Evolutionary conservation across 30 jellyfish, hydroid and myxozoan genomes (phyloP).

Genomic region (Aurelia aurita complex sp. Pacific): DNA sequence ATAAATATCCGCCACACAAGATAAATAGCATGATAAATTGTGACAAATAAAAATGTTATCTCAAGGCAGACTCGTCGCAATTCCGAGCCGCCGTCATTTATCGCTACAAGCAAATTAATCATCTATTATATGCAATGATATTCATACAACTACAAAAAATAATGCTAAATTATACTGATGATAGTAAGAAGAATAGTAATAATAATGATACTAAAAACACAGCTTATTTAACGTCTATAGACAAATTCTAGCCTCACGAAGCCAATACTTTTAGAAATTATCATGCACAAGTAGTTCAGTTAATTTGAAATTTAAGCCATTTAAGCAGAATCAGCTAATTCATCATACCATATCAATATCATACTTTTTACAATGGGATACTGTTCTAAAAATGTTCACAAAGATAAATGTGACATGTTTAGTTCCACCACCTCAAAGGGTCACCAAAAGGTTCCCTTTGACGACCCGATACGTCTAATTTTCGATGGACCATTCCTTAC

Average conservation of each 20-base stretch:
- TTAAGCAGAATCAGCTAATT: slow-evolving; percentile 31
- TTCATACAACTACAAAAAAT: slow-evolving; percentile 65
- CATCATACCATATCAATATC: not conserved
- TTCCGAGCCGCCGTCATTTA: slow-evolving; percentile 32
- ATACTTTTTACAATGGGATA: not conserved
- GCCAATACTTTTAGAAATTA: slow-evolving; percentile 28
- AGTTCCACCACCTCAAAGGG: too few relatives aligned
- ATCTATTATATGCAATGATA: slow-evolving; percentile 36
- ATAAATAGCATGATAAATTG: slow-evolving; percentile 57
- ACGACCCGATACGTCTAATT: too few relatives aligned
- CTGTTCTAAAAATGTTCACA: too few relatives aligned
- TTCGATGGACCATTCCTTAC: too few relatives aligned
- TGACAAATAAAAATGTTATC: slow-evolving; percentile 48
- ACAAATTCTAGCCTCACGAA: slow-evolving; percentile 53
- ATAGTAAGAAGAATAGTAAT: not conserved
- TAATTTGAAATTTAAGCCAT: not conserved
- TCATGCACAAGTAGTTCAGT: slow-evolving; percentile 24
- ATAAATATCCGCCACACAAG: slow-evolving; percentile 70
- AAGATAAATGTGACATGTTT: too few relatives aligned
- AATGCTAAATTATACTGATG: not conserved
- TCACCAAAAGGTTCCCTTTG: too few relatives aligned
- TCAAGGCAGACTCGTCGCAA: slow-evolving; percentile 52
- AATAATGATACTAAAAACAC: slow-evolving; percentile 36
- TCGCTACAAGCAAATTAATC: slow-evolving; percentile 32
- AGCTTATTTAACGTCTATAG: slow-evolving; percentile 65